Evolutionary conservation across 2,113 vertebrate genomes (phyloP).

Genomic region (Lagopus leucura): DNA sequence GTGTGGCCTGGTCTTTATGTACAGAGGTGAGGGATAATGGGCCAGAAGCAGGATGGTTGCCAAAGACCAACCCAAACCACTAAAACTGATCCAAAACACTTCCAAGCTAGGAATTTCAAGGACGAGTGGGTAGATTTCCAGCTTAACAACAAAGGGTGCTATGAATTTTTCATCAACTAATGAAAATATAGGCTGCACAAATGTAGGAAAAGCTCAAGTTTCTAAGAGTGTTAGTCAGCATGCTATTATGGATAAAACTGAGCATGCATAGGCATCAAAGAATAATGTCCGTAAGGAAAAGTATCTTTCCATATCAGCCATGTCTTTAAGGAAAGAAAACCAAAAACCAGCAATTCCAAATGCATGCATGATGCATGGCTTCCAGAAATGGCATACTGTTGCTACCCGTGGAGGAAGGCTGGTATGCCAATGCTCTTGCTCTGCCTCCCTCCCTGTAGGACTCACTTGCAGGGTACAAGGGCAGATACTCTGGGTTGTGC

Average conservation of each 20-base stretch:
- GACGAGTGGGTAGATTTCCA: neutral
- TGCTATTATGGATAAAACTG: neutral
- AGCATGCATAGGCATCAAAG: neutral
- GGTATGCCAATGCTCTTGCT: neutral
- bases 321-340: neutral
- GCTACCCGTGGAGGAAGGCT: neutral
- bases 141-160: neutral
- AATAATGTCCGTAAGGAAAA: neutral
- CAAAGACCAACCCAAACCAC: neutral
- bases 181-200: neutral
- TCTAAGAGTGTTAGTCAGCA: neutral
- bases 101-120: neutral
- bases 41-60: neutral
- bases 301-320: rapidly evolving
- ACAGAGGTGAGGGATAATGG: neutral
- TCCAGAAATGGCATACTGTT: neutral
- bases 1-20: neutral
- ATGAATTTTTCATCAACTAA: neutral
- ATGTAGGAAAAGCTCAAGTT: neutral
- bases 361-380: rapidly evolving
- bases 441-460: neutral
- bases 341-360: neutral
- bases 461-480: neutral
- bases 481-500: neutral
- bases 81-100: neutral